Conservation (phyloP, 2,888 invertebrate genomes). For the Tipula unca region DNA sequence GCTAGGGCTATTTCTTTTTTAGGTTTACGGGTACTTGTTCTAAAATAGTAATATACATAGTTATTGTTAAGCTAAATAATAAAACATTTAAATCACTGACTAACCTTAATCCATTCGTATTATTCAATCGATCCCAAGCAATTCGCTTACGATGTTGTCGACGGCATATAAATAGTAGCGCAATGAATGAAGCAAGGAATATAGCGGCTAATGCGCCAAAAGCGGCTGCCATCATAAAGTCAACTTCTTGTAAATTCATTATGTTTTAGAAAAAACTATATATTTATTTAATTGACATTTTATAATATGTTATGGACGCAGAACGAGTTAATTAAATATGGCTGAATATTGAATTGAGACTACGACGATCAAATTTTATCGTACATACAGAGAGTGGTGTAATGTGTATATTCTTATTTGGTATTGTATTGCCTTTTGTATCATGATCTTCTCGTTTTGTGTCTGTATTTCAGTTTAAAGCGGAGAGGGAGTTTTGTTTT, state of each 20-base stretch:
- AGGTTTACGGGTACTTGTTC: constrained; percentile 23
- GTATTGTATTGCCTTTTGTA: background rate
- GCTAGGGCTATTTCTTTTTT: constrained; percentile 39
- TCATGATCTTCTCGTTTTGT: background rate
- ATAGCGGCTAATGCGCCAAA: constrained; percentile 58
- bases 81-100: background rate
- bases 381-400: background rate
- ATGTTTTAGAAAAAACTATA: background rate
- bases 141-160: constrained; percentile 41
- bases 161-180: constrained; percentile 54
- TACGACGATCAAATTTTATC: background rate
- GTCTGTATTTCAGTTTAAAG: background rate
- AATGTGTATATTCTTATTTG: background rate
- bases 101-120: constrained; percentile 25
- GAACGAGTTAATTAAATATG: background rate
- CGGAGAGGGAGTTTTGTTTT: background rate
- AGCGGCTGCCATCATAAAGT: constrained; percentile 58
- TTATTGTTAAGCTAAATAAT: background rate
- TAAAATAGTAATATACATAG: background rate
- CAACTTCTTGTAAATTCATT: constrained; percentile 48
- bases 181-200: constrained; percentile 57
- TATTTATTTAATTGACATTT: background rate
- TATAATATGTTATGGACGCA: background rate
- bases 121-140: constrained; percentile 34
- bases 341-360: background rate